A percentile compares a stretch with the other conserved stretches of the same genome.
Conservation (phyloP, 2,797 vertebrate genomes). For the Eospalax fontanierii region DNA sequence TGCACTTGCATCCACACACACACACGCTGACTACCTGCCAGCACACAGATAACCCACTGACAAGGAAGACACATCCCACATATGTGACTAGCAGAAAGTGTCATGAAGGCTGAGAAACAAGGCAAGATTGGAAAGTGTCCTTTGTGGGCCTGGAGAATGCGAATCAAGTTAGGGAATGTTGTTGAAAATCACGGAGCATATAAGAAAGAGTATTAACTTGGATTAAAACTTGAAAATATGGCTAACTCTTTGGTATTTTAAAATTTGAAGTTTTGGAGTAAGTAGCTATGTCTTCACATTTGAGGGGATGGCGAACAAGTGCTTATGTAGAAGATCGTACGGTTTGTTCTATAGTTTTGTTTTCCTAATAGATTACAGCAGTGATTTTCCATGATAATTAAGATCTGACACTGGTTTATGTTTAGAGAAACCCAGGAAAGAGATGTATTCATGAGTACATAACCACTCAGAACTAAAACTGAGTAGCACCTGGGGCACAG, state of each 20-base stretch:
- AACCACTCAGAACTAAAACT: not conserved
- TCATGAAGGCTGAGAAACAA: not conserved
- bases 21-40: not conserved
- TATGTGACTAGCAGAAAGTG: not conserved
- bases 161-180: not conserved
- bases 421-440: not conserved
- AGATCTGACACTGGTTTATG: not conserved
- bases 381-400: not conserved
- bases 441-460: not conserved
- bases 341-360: not conserved
- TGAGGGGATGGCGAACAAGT: not conserved
- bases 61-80: not conserved
- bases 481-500: not conserved
- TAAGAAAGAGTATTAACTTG: not conserved
- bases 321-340: not conserved
- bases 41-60: not conserved
- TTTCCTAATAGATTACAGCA: not conserved
- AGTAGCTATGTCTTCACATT: not conserved
- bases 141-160: not conserved
- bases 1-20: not conserved
- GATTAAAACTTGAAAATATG: conserved; percentile 2
- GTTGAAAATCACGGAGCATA: not conserved
- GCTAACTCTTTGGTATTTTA: not conserved
- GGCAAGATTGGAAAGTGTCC: not conserved
- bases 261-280: not conserved